These are phyloP conservation scores for Grapholita molesta DNA, from an alignment of 1,140 invertebrate species.

Conservation along the genomic window DNA sequence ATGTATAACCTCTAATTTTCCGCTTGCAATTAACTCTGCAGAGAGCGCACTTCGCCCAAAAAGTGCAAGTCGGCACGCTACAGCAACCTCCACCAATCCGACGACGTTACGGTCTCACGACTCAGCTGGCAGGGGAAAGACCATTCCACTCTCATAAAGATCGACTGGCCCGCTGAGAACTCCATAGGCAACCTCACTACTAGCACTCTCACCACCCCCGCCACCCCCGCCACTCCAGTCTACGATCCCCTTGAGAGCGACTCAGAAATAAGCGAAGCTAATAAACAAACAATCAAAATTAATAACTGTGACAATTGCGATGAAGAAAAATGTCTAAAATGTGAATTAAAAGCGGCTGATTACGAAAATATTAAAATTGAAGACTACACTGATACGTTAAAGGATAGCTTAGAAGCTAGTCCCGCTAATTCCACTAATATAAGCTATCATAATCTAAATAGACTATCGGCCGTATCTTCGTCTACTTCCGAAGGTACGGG, in stretches of 20 bases:
- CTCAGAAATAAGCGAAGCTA: conserved; percentile 56
- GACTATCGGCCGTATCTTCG: conserved; percentile 64
- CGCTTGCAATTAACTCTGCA: conserved; percentile 38
- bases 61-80: conserved; percentile 48
- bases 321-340: conserved; percentile 64
- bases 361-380: conserved; percentile 48
- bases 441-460: conserved; percentile 74
- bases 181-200: conserved; percentile 49
- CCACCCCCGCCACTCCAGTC: conserved; percentile 52
- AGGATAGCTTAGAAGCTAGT: conserved; percentile 51
- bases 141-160: conserved; percentile 63
- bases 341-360: conserved; percentile 63
- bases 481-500: conserved; percentile 59
- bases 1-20: conserved; percentile 20
- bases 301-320: conserved; percentile 55
- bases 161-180: conserved; percentile 62
- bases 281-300: conserved; percentile 64
- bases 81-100: conserved; percentile 53
- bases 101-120: conserved; percentile 37
- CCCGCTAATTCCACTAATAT: conserved; percentile 62
- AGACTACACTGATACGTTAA: conserved; percentile 24
- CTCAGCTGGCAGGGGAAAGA: conserved; percentile 69
- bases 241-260: conserved; percentile 67
- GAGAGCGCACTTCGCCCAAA: conserved; percentile 64
- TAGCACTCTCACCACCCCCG: conserved; percentile 50